phyloP scores from a whole-genome alignment of 1,140 invertebrate species.

The Drosophila pseudoobscura region DNA sequence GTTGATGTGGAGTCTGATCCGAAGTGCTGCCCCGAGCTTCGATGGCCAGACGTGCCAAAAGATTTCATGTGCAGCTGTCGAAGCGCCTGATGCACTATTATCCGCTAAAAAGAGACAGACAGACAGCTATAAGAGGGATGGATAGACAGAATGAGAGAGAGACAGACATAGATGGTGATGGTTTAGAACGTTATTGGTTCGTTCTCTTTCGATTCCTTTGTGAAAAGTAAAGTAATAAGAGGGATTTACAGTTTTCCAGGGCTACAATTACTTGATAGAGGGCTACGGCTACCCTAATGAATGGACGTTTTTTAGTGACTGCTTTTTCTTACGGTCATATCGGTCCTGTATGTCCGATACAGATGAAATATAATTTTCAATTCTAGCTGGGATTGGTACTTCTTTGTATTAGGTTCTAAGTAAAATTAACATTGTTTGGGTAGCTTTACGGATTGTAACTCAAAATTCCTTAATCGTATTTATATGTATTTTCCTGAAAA shows the following conservation, averaged over 20 bases:
- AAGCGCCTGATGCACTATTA: slow-evolving; percentile 57
- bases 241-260: neutral
- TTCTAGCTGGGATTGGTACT: too few relatives aligned
- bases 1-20: slow-evolving; percentile 59
- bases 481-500: too few relatives aligned
- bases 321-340: too few relatives aligned
- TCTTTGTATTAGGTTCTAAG: too few relatives aligned
- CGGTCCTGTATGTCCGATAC: too few relatives aligned
- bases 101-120: slow-evolving; percentile 48
- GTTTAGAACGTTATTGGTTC: neutral
- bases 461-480: too few relatives aligned
- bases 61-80: slow-evolving; percentile 59
- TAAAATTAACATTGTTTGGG: too few relatives aligned
- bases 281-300: too few relatives aligned
- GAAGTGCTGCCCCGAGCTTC: slow-evolving; percentile 38
- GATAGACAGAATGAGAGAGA: slow-evolving; percentile 13
- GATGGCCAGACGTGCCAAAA: slow-evolving; percentile 63
- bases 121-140: neutral
- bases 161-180: neutral
- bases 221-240: slow-evolving; percentile 1
- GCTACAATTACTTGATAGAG: too few relatives aligned
- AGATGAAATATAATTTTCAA: too few relatives aligned
- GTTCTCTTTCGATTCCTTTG: slow-evolving; percentile 13
- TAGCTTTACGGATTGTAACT: too few relatives aligned
- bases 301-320: too few relatives aligned